Evolutionary conservation across 2,888 invertebrate genomes (phyloP), one percentile per base, ranked within the genome.

Genomic region (Agrypnus murinus): DNA sequence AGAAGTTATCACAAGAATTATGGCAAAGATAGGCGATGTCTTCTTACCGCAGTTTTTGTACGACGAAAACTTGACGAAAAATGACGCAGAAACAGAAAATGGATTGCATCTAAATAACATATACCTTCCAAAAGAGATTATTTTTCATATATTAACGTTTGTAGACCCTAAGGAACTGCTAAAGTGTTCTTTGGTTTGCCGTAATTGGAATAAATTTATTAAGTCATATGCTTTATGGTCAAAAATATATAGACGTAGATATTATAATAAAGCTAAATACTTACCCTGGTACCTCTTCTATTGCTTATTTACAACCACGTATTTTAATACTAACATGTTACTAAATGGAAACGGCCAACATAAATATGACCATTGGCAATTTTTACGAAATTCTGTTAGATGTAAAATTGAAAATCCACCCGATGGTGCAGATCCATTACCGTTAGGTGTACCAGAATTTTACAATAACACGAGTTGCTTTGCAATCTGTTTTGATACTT

Each of bases 351-450:
- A 86, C 69, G 89, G 89, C 0, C 77, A 86, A 79, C 60, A 85
- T 0, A 77, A 82, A 0, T 80, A 83, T 2, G 79, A 81, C 14
- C 62, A 86, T 71, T 89, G 89, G 89, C 67, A 62, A 0, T 72
- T 78, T 14, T 69, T 50, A 7, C 9, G 50, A 7, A 76, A 77
- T 45, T 74, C 68, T 40, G 88, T 88, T 2, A 77, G 81, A 17
- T 89, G 88, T 85, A 78, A 2, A 60, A 81, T 89, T 10, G 89
- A 90, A 81, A 75, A 81, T 72, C 84, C 86, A 32, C 89, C 89
- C 0, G 2, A 36, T 1, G 88, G 88, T 10, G 81, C 84, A 43
- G 85, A 87, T 60, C 81, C 81, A 1, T 74, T 88, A 38, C 88
- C 88, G 0, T 34, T 70, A 34, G 77, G 81, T 69, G 81, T 85